These are phyloP conservation scores for Odontomachus brunneus DNA, from an alignment of 1,140 invertebrate genomes.

Conservation along the genomic window DNA sequence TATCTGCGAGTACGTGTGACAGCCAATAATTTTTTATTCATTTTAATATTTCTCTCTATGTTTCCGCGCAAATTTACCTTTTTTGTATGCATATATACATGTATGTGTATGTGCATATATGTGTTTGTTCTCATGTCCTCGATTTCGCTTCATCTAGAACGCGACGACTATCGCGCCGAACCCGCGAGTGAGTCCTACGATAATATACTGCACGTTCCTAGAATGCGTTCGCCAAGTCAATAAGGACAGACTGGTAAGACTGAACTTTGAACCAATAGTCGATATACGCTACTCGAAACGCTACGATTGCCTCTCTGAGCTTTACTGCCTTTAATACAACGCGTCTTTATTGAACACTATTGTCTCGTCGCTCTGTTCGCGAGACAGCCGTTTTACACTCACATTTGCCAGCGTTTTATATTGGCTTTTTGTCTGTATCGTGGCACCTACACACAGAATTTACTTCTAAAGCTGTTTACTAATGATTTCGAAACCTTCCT, in stretches of 20 bases:
- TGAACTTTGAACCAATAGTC: constrained; percentile 38
- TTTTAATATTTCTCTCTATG: background rate
- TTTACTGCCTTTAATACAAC: background rate
- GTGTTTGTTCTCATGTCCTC: background rate
- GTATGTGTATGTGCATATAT: constrained; percentile 3
- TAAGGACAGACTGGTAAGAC: constrained; percentile 78
- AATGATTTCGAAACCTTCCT: constrained; percentile 9
- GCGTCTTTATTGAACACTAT: constrained; percentile 12
- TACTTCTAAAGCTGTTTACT: background rate
- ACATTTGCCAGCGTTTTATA: background rate
- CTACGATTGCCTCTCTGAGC: background rate
- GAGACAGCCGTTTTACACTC: background rate
- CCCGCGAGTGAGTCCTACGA: constrained; percentile 55
- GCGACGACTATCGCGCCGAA: constrained; percentile 66
- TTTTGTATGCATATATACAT: constrained; percentile 5
- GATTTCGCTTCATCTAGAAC: constrained; percentile 71
- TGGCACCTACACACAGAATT: background rate
- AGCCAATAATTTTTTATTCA: constrained; percentile 13
- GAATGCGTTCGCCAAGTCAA: constrained; percentile 81
- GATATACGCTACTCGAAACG: background rate
- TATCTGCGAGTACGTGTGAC: constrained; percentile 74
- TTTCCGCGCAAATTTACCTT: constrained; percentile 4
- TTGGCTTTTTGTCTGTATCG: background rate
- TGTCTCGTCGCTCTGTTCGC: background rate
- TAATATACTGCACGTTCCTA: constrained; percentile 80